Base-by-base conservation (phyloP, 2,888 invertebrate species). In the Labia minor region DNA sequence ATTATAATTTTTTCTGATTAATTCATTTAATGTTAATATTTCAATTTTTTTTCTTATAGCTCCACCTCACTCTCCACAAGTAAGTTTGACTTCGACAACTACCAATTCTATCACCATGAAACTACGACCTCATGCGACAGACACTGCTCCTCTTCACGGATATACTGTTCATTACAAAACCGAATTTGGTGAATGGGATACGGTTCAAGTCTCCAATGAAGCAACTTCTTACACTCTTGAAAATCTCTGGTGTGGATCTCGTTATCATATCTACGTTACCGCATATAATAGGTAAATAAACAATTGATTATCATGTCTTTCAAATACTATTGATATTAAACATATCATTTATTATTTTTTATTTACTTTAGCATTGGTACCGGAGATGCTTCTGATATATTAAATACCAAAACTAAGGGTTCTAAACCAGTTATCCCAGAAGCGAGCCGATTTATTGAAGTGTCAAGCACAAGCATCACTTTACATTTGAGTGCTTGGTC, bases 171-270 rank as follows among this genome's bases (percentile, higher is more conserved):
- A 92, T 76, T 94, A 92, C 81, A 95, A 95, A 76, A 93, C 93
- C 67, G 95, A 95, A 78, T 95, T 94, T 75, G 94, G 94, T 18
- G 92, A 93, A 75, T 95, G 94, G 94, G 91, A 92, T 79, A 91
- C 90, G 8, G 86, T 89, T 68, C 90, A 92, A 80, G 87, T 86
- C 67, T 84, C 87, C 33, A 85, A 89, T 71, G 87, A 86, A 72
- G 87, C 88, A 21, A 89, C 88, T 73, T 92, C 90, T 66, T 89
- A 90, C 77, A 90, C 91, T 19, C 82, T 95, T 71, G 92, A 93
- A 73, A 90, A 88, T 75, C 80, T 96, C 68, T 87, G 90, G 79
- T 96, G 96, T 77, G 96, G 96, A 71, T 92, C 95, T 14, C 84
- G 91, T 75, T 96, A 96, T 78, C 94, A 95, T 77, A 87, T 96